Evolutionary conservation across 2,888 invertebrate genomes (phyloP).

Genomic region (Pseudococcus viburni): DNA sequence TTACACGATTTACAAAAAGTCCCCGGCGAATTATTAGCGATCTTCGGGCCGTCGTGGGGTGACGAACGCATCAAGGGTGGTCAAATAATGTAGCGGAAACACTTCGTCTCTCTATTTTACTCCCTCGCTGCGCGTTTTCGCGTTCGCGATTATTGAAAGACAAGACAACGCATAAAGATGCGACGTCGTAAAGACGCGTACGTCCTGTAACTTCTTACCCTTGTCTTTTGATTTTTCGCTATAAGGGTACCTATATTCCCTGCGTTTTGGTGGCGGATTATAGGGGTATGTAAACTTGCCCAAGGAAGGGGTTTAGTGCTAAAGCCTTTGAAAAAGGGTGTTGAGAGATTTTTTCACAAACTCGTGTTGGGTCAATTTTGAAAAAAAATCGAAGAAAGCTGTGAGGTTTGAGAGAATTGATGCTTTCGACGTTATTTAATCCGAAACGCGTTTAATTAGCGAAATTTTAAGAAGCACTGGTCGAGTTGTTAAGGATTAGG

Average conservation of each 20-base stretch:
- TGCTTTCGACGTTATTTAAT: background rate
- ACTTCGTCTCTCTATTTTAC: background rate
- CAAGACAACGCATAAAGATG: constrained; percentile 54
- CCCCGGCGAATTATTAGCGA: constrained; percentile 43
- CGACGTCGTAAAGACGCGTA: constrained; percentile 22
- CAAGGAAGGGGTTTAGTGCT: background rate
- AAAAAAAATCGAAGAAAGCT: background rate
- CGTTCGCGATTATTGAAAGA: constrained; percentile 53
- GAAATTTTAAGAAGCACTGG: background rate
- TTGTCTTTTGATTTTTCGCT: constrained; percentile 30
- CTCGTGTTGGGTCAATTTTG: background rate
- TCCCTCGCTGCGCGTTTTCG: background rate
- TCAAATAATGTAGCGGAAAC: constrained; percentile 56
- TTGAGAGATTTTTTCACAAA: background rate
- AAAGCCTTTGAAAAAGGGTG: background rate
- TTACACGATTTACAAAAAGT: constrained; percentile 40
- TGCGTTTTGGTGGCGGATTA: background rate
- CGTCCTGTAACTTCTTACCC: constrained; percentile 38
- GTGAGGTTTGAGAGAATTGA: background rate
- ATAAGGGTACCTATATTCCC: constrained; percentile 14
- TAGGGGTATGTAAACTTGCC: constrained; percentile 19
- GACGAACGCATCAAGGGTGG: constrained; percentile 42
- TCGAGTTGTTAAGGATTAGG: constrained; percentile 5
- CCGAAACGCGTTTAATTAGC: background rate
- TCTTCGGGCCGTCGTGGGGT: constrained; percentile 12